These are phyloP conservation scores for Sterrhoptilus dennistouni DNA, from an alignment of 2,113 vertebrate genomes.

Conservation along the genomic window DNA sequence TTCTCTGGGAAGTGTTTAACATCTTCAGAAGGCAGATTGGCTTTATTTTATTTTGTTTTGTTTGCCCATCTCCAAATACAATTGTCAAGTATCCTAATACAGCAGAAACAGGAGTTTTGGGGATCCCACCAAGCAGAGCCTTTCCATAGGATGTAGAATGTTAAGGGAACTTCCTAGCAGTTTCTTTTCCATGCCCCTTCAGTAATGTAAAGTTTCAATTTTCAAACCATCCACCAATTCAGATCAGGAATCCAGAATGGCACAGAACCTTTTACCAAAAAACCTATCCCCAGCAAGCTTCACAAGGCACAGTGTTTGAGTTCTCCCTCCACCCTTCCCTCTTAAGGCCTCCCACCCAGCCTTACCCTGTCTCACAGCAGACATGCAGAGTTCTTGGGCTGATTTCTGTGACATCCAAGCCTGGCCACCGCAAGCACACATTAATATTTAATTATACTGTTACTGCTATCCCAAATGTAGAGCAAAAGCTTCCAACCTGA, in stretches of 20 bases:
- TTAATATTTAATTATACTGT: background rate
- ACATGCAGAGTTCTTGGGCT: background rate
- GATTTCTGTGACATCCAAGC: background rate
- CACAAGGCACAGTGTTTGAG: background rate
- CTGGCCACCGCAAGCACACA: background rate
- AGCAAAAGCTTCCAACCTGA: background rate
- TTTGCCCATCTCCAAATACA: background rate
- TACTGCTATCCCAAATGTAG: background rate
- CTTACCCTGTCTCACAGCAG: background rate
- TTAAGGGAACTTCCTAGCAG: background rate
- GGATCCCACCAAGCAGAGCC: background rate
- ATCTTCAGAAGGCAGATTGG: background rate
- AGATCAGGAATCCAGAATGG: background rate
- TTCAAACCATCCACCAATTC: background rate
- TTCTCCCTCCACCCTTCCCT: background rate
- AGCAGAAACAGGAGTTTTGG: background rate
- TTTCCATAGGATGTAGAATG: background rate
- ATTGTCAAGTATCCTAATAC: background rate
- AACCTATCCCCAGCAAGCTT: background rate
- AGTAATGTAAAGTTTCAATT: background rate
- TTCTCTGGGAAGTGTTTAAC: background rate
- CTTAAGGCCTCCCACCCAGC: background rate
- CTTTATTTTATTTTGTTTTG: background rate
- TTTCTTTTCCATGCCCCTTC: background rate
- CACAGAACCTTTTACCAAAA: background rate